Conservation (phyloP, 2,797 vertebrate species). For the Lophotriccus pileatus region DNA sequence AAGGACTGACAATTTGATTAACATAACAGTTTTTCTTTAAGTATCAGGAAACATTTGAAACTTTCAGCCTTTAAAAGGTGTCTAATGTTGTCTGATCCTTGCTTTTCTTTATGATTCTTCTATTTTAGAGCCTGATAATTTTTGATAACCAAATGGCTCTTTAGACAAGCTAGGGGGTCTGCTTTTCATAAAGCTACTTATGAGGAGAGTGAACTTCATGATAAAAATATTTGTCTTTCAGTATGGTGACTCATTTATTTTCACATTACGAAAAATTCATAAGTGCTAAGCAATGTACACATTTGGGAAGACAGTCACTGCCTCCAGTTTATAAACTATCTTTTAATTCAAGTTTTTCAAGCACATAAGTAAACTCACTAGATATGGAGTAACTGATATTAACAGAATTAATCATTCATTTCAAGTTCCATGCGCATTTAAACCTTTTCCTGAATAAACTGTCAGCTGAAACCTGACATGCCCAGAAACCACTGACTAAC, state of each 20-base stretch:
- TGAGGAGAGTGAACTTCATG: not conserved
- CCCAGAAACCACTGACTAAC: not conserved
- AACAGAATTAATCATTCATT: not conserved
- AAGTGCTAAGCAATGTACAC: not conserved
- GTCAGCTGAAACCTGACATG: not conserved
- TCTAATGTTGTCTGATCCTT: not conserved
- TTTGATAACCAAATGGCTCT: not conserved
- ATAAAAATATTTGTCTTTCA: not conserved
- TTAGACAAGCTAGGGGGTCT: not conserved
- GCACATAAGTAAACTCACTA: not conserved
- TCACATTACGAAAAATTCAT: not conserved
- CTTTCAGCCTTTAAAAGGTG: not conserved
- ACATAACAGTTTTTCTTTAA: rapidly evolving
- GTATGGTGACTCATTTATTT: not conserved
- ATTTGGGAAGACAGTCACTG: not conserved
- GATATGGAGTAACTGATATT: not conserved
- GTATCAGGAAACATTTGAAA: not conserved
- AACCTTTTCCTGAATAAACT: not conserved
- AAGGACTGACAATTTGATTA: not conserved
- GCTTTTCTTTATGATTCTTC: not conserved
- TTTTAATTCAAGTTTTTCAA: not conserved
- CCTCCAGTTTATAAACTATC: not conserved
- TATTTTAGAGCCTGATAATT: not conserved
- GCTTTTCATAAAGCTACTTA: not conserved
- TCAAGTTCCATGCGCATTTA: not conserved